Evolutionary conservation across 2,113 vertebrate species (phyloP).

Genomic region (Amphiprion percula): DNA sequence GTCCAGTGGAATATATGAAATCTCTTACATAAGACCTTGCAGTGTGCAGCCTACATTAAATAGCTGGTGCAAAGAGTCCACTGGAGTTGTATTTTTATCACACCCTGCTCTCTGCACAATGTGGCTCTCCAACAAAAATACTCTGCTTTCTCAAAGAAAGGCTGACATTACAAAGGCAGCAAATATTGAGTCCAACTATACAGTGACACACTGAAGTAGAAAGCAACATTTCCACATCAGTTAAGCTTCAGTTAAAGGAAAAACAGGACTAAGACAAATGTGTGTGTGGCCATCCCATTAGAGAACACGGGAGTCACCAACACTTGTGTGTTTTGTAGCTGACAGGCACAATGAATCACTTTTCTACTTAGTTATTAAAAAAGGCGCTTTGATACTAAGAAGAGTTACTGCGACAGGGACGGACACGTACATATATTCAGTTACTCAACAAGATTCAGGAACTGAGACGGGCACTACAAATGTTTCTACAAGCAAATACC

Average conservation of each 20-base stretch:
- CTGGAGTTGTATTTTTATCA: conserved; percentile 21
- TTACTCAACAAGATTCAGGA: conserved; percentile 37
- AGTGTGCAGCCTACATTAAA: conserved; percentile 45
- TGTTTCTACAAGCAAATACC: conserved; percentile 38
- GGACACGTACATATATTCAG: conserved; percentile 31
- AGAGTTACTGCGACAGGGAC: conserved; percentile 31
- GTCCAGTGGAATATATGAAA: conserved; percentile 35
- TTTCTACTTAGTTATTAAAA: conserved; percentile 31
- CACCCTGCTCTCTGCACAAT: conserved; percentile 20
- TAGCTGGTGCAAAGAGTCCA: conserved; percentile 19
- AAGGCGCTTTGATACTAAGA: conserved; percentile 65
- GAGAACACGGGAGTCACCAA: conserved; percentile 6
- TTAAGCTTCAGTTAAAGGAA: conserved; percentile 27
- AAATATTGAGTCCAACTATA: conserved; percentile 43
- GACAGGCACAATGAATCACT: conserved; percentile 47
- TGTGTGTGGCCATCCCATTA: conserved; percentile 6
- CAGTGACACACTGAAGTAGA: conserved; percentile 17
- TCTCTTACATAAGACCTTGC: conserved; percentile 38
- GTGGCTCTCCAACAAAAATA: conserved; percentile 16
- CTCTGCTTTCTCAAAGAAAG: conserved; percentile 21
- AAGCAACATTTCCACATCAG: conserved; percentile 1
- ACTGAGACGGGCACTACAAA: background rate
- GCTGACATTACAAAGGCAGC: conserved; percentile 38
- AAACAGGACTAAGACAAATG: conserved; percentile 35
- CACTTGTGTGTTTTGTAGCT: conserved; percentile 24